A percentile compares a stretch with the other conserved stretches of the same genome.
Evolutionary conservation across 2,888 invertebrate genomes (phyloP).

Genomic region (Eulithis prunata): DNA sequence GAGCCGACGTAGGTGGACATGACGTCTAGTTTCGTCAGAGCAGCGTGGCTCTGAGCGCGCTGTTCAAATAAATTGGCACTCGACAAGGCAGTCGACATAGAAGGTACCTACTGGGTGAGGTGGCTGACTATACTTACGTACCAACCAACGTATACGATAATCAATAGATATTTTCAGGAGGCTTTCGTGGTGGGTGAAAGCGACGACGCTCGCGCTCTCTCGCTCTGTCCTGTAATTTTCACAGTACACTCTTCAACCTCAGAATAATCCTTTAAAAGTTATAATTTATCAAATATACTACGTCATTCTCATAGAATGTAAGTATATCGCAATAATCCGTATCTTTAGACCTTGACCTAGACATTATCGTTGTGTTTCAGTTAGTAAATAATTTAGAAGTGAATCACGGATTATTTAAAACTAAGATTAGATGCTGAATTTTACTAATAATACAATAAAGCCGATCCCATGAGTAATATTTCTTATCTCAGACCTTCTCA

Average conservation of each 20-base stretch:
- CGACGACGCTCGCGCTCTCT: conserved; percentile 61
- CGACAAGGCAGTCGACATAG: conserved; percentile 65
- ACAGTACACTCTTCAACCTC: conserved; percentile 58
- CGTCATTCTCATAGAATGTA: conserved; percentile 5
- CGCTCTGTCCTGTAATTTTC: conserved; percentile 73
- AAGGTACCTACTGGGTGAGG: conserved; percentile 63
- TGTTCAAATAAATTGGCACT: conserved; percentile 83
- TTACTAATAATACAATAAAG: neutral
- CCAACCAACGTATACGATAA: conserved; percentile 79
- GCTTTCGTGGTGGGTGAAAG: conserved; percentile 77
- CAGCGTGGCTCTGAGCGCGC: conserved; percentile 52
- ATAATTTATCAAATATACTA: neutral
- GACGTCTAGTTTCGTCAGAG: conserved; percentile 54
- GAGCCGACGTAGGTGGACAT: conserved; percentile 53
- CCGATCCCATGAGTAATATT: neutral
- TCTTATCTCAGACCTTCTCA: neutral
- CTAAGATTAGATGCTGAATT: too few relatives aligned
- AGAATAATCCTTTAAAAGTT: conserved; percentile 38
- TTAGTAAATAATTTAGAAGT: neutral
- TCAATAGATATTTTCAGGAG: conserved; percentile 85
- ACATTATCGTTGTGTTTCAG: neutral
- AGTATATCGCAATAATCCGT: conserved; percentile 1
- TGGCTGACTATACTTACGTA: conserved; percentile 63
- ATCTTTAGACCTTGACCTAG: conserved; percentile 6
- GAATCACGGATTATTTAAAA: too few relatives aligned